Evolutionary conservation across 2,113 vertebrate species (phyloP), one percentile per base, ranked within the genome.

Genomic region (Alexandromys fortis): DNA sequence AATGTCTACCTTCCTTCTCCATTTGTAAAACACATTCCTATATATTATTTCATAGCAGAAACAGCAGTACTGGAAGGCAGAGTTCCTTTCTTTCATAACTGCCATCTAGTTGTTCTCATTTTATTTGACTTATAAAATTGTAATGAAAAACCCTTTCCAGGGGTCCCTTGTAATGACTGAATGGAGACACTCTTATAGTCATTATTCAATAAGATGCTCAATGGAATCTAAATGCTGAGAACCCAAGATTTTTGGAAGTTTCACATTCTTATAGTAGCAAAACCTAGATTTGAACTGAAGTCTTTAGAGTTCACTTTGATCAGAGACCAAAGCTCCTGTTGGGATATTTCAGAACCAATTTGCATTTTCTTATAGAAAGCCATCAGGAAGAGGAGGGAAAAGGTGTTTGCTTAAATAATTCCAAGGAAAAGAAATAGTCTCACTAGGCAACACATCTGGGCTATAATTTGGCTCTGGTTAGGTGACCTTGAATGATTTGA

Each of bases 71-170:
- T 72, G 45, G 76, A 26, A 86, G 49, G 42, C 49, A 91, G 45
- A 14, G 7, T 4, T 55, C 52, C 42, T 7, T 65, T 52, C 33
- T 81, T 30, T 82, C 58, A 35, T 85, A 88, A 86, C 58, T 19
- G 28, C 33, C 47, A 49, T 52, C 38, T 21, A 49, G 67, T 86
- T 94, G 70, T 86, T 91, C 91, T 87, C 24, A 92, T 63, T 90
- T 73, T 13, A 87, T 78, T 76, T 86, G 28, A 86, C 95, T 85
- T 86, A 77, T 90, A 90, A 89, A 94, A 70, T 67, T 83, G 2
- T n/a, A 83, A 70, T 83, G 73, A 67, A 38, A 72, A 88, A n/a
- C 0, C 7, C 35, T 42, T 3, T 67, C 65, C 89, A 93, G 13
- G 61, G 13, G 21, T 45, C 47, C 55, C 6, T 55, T 73, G 1